A percentile compares a stretch with the other conserved stretches of the same genome.
phyloP scores from a whole-genome alignment of 2,888 invertebrate species.

The Mythimna lalbum region DNA sequence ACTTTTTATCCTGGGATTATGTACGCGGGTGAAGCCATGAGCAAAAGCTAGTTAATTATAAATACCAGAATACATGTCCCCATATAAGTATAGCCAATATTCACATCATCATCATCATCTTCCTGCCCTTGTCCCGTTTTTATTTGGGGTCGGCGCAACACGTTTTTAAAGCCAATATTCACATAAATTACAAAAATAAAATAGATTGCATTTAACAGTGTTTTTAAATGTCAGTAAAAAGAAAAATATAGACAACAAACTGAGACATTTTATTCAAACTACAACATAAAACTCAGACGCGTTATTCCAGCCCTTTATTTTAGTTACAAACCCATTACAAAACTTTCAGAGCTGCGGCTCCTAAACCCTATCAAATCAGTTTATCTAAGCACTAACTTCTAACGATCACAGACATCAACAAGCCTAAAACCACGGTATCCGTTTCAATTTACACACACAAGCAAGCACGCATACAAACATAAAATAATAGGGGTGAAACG shows the following conservation, averaged over 20 bases:
- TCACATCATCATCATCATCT: too few relatives aligned
- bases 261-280: conserved; percentile 12
- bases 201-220: not conserved
- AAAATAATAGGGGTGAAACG: conserved; percentile 73
- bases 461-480: conserved; percentile 63
- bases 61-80: too few relatives aligned
- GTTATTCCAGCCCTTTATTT: conserved; percentile 37
- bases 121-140: too few relatives aligned
- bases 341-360: conserved; percentile 35
- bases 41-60: too few relatives aligned
- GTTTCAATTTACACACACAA: conserved; percentile 58
- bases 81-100: too few relatives aligned
- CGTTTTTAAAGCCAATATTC: too few relatives aligned
- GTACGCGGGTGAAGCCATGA: too few relatives aligned
- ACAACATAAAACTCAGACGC: conserved; percentile 19
- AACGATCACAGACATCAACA: conserved; percentile 53
- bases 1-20: too few relatives aligned
- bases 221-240: conserved; percentile 17
- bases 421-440: conserved; percentile 51
- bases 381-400: conserved; percentile 55
- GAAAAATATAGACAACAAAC: conserved; percentile 5
- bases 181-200: not conserved
- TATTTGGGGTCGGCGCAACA: too few relatives aligned
- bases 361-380: conserved; percentile 52
- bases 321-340: conserved; percentile 37